phyloP scores from a whole-genome alignment of 2,113 vertebrate species.

The Gulo gulo region DNA sequence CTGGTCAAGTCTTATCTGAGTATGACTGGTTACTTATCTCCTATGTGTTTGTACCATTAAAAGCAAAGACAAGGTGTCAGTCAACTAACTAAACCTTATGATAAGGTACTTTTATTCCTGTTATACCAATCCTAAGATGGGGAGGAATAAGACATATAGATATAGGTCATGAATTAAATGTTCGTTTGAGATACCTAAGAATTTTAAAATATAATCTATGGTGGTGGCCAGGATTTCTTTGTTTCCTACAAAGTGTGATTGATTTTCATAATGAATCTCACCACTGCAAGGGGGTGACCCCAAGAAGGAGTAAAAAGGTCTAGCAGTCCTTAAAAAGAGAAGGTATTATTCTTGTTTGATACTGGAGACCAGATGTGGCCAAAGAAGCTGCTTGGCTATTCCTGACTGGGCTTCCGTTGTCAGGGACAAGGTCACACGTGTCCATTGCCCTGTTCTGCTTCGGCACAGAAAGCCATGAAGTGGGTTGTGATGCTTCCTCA shows the following conservation, averaged over 20 bases:
- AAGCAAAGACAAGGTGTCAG: neutral
- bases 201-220: neutral
- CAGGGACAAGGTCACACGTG: neutral
- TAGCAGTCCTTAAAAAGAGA: neutral
- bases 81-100: neutral
- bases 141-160: neutral
- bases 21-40: neutral
- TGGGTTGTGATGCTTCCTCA: neutral
- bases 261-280: neutral
- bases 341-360: neutral
- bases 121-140: too few relatives aligned
- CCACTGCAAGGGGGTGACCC: neutral
- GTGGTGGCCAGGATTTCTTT: neutral
- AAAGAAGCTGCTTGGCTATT: neutral
- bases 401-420: neutral
- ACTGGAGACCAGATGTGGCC: neutral
- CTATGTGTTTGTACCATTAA: neutral
- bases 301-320: neutral
- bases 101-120: neutral
- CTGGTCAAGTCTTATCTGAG: neutral
- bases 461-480: neutral
- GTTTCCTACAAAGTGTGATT: neutral
- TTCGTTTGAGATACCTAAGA: neutral
- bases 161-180: neutral
- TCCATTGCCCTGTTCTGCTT: rapidly evolving